These are phyloP conservation scores for Zosterops hypoxanthus DNA, from an alignment of 2,113 vertebrate genomes.

Conservation along the genomic window DNA sequence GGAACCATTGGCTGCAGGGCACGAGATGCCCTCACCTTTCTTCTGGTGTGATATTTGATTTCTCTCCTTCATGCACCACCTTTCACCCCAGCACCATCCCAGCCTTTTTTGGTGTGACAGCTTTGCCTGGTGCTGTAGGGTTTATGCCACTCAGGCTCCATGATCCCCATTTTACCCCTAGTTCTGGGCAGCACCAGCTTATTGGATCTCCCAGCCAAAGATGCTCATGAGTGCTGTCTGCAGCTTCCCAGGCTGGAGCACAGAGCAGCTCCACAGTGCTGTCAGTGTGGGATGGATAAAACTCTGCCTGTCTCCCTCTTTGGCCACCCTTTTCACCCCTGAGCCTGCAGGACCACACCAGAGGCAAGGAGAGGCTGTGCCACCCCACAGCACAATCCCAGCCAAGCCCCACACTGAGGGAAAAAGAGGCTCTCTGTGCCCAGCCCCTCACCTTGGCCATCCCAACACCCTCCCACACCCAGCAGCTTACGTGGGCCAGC, in stretches of 20 bases:
- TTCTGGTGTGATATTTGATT: neutral
- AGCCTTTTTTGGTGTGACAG: neutral
- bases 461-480: neutral
- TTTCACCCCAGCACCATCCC: neutral
- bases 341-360: neutral
- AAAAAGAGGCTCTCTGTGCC: neutral
- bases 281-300: neutral
- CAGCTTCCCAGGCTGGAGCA: neutral
- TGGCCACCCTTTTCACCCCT: neutral
- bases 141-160: neutral
- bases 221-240: neutral
- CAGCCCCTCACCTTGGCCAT: fast-evolving
- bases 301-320: fast-evolving
- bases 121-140: neutral
- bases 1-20: neutral
- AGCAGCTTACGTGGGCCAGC: conserved; percentile 87
- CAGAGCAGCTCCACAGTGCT: neutral
- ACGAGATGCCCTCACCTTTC: neutral
- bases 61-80: neutral
- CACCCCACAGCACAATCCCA: neutral
- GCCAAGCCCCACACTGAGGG: neutral
- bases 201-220: neutral
- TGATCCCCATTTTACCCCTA: fast-evolving
- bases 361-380: neutral
- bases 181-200: fast-evolving